Percentiles rank a stretch among this genome's conserved stretches.
Evolutionary conservation across 2,888 invertebrate genomes (phyloP).

Genomic region (Agrochola macilenta): DNA sequence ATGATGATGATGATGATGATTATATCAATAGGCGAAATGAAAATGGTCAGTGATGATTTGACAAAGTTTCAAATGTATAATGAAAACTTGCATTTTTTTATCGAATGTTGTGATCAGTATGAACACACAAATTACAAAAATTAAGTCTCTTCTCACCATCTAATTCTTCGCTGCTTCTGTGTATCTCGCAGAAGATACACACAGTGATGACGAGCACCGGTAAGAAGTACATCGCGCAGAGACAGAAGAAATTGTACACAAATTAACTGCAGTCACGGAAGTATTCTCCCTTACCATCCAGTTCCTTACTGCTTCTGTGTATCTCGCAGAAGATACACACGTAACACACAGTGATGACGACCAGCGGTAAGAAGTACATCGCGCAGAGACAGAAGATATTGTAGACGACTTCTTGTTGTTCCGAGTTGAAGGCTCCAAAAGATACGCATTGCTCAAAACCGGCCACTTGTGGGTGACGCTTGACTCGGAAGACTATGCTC

Average conservation of each 20-base stretch:
- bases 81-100: neutral
- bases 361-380: slow-evolving; percentile 94
- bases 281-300: slow-evolving; percentile 86
- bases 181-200: slow-evolving; percentile 94
- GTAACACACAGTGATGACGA: slow-evolving; percentile 93
- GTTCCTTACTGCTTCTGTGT: slow-evolving; percentile 91
- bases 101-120: too few relatives aligned
- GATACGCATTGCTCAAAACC: slow-evolving; percentile 95
- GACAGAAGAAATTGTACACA: slow-evolving; percentile 91
- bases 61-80: neutral
- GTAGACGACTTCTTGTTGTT: slow-evolving; percentile 92
- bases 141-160: slow-evolving; percentile 82
- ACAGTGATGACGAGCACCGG: slow-evolving; percentile 93
- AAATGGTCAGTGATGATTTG: neutral
- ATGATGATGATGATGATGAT: too few relatives aligned
- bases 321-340: slow-evolving; percentile 94
- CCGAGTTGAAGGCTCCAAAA: slow-evolving; percentile 93
- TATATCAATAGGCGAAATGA: neutral
- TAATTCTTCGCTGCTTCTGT: slow-evolving; percentile 91
- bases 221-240: slow-evolving; percentile 94
- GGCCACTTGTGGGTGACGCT: slow-evolving; percentile 91
- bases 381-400: slow-evolving; percentile 93
- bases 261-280: neutral
- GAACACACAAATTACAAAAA: neutral
- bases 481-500: slow-evolving; percentile 94